A percentile compares a stretch with the other conserved stretches of the same genome.
phyloP scores from a whole-genome alignment of 2,797 vertebrate species.

The Anomalospiza imberbis region DNA sequence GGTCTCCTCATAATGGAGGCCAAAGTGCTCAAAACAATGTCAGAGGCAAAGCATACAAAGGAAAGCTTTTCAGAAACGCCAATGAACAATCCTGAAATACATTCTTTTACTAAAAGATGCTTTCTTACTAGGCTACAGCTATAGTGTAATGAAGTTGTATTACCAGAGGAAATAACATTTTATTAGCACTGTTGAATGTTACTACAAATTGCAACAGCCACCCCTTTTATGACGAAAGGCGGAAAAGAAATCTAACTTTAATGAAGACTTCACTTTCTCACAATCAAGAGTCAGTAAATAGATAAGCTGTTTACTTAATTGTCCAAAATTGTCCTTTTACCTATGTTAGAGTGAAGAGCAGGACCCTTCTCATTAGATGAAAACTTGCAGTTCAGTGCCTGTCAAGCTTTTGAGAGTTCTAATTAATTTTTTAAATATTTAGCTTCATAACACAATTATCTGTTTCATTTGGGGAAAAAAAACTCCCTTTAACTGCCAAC shows the following conservation, averaged over 20 bases:
- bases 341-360: neutral
- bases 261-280: slow-evolving; percentile 46
- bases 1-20: neutral
- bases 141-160: neutral
- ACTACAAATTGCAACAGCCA: neutral
- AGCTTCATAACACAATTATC: slow-evolving; percentile 11
- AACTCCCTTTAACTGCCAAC: neutral
- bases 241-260: neutral
- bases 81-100: neutral
- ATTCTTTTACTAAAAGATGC: neutral
- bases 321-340: slow-evolving; percentile 32
- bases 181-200: neutral
- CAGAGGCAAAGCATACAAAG: neutral
- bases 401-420: slow-evolving; percentile 60
- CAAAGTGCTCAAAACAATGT: slow-evolving; percentile 39
- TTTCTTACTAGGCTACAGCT: neutral
- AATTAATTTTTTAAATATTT: slow-evolving; percentile 8
- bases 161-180: neutral
- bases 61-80: neutral
- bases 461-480: neutral
- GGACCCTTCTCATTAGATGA: slow-evolving; percentile 17
- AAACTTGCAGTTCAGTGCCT: slow-evolving; percentile 49
- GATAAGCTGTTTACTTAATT: neutral
- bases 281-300: slow-evolving; percentile 39
- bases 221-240: neutral